phyloP scores from a whole-genome alignment of 2,797 vertebrate genomes.

The Thripadectes ignobilis region DNA sequence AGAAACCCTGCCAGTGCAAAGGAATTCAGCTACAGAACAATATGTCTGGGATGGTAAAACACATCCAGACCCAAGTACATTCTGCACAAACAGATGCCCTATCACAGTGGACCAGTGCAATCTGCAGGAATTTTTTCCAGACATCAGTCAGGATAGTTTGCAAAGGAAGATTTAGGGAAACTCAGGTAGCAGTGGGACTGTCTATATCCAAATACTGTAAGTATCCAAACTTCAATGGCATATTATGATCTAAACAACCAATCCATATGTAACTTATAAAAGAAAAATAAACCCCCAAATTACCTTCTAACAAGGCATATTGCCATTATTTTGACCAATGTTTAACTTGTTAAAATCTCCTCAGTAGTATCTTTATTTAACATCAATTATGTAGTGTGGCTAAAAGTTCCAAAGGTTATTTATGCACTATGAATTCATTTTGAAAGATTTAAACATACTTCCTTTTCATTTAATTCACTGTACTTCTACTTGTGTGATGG shows the following conservation, averaged over 20 bases:
- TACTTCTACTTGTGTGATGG: background rate
- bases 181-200: background rate
- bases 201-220: background rate
- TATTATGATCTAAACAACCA: background rate
- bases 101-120: background rate
- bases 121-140: background rate
- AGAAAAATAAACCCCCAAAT: background rate
- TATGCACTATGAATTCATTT: background rate
- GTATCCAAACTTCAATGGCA: background rate
- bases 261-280: background rate
- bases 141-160: background rate
- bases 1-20: background rate
- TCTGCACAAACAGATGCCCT: background rate
- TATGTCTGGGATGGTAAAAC: background rate
- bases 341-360: background rate
- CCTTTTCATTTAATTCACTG: background rate
- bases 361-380: background rate
- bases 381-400: background rate
- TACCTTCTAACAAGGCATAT: background rate
- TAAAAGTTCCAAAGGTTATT: background rate
- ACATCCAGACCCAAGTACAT: background rate
- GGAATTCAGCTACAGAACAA: background rate
- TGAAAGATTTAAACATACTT: background rate
- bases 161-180: background rate
- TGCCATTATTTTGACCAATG: constrained; percentile 1